These are phyloP conservation scores for Lissonota sp. DNA, from an alignment of 2,888 invertebrate genomes.

Conservation along the genomic window DNA sequence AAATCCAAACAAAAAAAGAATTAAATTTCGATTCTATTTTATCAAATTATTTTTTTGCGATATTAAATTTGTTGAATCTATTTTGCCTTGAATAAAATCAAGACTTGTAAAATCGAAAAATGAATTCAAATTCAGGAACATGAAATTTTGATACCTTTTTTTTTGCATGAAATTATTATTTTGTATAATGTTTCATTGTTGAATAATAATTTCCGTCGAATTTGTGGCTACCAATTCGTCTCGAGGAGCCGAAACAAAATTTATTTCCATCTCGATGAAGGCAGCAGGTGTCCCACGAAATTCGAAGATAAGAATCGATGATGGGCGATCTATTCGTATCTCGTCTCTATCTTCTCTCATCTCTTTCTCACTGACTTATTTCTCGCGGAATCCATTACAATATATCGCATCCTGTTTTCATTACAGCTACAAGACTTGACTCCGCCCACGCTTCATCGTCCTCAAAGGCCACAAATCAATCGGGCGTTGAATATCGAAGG, in stretches of 20 bases:
- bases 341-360: constrained; percentile 29
- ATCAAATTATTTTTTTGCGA: not conserved
- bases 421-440: constrained; percentile 56
- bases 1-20: constrained; percentile 53
- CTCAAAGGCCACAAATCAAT: constrained; percentile 78
- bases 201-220: no score
- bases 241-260: constrained; percentile 6
- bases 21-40: constrained; percentile 7
- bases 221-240: no score
- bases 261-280: constrained; percentile 51
- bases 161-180: not conserved
- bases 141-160: no score
- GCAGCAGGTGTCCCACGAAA: constrained; percentile 73
- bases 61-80: no score
- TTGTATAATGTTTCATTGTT: not conserved
- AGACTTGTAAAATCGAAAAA: no score
- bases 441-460: constrained; percentile 72
- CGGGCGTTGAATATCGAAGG: constrained; percentile 63
- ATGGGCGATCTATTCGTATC: constrained; percentile 72
- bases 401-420: constrained; percentile 27
- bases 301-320: constrained; percentile 72
- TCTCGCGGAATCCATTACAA: not conserved
- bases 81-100: no score
- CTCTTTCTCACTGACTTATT: constrained; percentile 22
- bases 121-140: no score